Evolutionary conservation across 2,888 invertebrate species (phyloP), one percentile per base, ranked within the genome.

Genomic region (Ennomos erosarius): DNA sequence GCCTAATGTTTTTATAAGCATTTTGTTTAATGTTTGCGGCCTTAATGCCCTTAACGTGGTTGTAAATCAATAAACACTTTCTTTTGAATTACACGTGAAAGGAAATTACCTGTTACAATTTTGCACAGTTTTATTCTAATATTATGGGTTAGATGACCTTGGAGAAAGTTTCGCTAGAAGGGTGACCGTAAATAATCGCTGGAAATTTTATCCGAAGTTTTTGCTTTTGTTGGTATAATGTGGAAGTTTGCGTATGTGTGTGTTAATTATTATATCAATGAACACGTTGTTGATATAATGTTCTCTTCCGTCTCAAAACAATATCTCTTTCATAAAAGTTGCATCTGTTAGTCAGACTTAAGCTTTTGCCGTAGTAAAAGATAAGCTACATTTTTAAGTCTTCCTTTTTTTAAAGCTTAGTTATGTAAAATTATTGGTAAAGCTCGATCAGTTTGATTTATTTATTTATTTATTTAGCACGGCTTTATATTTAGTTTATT

Each of bases 11-110:
- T 59, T 43, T 60, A 66, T 66, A 52, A 62, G 61, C 70, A 61
- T 74, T 82, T 85, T 87, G 84, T 88, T 87, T 82, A 78, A 72
- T 78, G 64, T 77, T 83, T 86, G 85, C 73, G 85, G 59, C 59
- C 55, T 60, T 55, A 55, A 60, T 71, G 72, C 71, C 72, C 76
- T 79, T 74, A 76, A 81, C 77, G 79, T 68, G 85, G 84, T 83
- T 81, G 81, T 90, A 89, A 89, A 89, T 87, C 83, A 81, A 81
- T 78, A 80, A 86, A 82, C 78, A 84, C 85, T 87, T 85, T 87
- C 85, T 80, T 81, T 84, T 72, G 63, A 74, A 69, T 70, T 64
- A 65, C 59, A 68, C 53, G 77, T 75, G 76, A 55, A 59, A 59
- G 48, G 9, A 75, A 85, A 81, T 81, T 87, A 89, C 88, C 88